Percentiles rank a stretch among this genome's conserved stretches.
Evolutionary conservation across 2,113 vertebrate genomes (phyloP).

Genomic region (Sturnus vulgaris): DNA sequence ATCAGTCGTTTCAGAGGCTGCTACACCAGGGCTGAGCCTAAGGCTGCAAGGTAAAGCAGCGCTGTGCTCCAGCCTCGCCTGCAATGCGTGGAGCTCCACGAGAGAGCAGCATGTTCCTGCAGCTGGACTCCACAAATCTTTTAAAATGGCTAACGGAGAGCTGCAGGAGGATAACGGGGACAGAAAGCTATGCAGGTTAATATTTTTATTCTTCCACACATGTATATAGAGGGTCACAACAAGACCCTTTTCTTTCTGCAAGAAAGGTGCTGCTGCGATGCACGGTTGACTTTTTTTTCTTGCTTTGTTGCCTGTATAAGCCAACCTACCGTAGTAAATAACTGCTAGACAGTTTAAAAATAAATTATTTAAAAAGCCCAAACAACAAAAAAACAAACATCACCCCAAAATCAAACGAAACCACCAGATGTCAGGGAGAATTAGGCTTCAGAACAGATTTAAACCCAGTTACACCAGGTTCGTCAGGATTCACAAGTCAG

Average conservation of each 20-base stretch:
- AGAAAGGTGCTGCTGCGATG: neutral
- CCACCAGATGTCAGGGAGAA: neutral
- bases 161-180: neutral
- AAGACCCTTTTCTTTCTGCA: neutral
- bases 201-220: neutral
- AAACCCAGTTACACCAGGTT: accelerated
- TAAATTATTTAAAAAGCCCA: neutral
- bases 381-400: neutral
- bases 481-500: neutral
- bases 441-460: neutral
- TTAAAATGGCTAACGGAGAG: neutral
- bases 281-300: neutral
- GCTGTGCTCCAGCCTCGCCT: neutral
- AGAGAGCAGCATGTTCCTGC: slow-evolving; percentile 56
- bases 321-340: neutral
- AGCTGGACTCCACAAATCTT: neutral
- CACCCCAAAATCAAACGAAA: neutral
- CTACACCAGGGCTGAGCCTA: neutral
- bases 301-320: neutral
- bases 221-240: neutral
- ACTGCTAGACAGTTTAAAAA: neutral
- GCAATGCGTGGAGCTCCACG: neutral
- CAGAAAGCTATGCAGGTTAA: neutral
- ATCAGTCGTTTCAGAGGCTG: neutral
- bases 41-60: neutral